Conservation (phyloP, 2,888 invertebrate genomes). For the Drosophila multiciliata region DNA sequence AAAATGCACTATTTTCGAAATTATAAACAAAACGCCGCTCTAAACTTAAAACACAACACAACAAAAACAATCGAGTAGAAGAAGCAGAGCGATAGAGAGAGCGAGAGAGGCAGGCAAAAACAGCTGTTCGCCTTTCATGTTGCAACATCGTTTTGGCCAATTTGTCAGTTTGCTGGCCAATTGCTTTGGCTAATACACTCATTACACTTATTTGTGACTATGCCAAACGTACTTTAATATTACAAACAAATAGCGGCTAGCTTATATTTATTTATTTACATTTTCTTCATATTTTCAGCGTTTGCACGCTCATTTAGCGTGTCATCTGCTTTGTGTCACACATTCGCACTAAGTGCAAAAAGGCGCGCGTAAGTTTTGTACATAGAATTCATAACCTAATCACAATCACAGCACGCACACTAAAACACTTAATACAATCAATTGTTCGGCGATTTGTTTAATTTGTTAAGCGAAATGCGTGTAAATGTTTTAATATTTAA, state of each 20-base stretch:
- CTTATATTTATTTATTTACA: constrained; percentile 72
- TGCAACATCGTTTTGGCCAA: constrained; percentile 27
- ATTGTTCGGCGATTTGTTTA: constrained; percentile 23
- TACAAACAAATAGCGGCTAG: constrained; percentile 18
- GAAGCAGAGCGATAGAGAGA: constrained; percentile 23
- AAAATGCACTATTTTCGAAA: constrained; percentile 23
- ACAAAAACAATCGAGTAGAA: constrained; percentile 50
- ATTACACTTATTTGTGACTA: constrained; percentile 37
- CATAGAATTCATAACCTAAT: background rate
- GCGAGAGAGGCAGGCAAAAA: constrained; percentile 48
- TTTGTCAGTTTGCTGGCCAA: constrained; percentile 20
- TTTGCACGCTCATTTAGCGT: constrained; percentile 64
- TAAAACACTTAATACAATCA: constrained; percentile 10
- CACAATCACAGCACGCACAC: background rate
- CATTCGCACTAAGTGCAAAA: constrained; percentile 46
- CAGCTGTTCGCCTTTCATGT: constrained; percentile 59
- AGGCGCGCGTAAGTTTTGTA: constrained; percentile 7
- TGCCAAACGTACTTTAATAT: background rate
- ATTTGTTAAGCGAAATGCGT: constrained; percentile 25
- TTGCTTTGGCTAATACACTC: constrained; percentile 3
- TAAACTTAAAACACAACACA: constrained; percentile 25
- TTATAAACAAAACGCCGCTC: constrained; percentile 35
- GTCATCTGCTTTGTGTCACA: constrained; percentile 53
- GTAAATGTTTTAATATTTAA: constrained; percentile 30
- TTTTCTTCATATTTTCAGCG: constrained; percentile 44